phyloP scores from a whole-genome alignment of 2,888 invertebrate species.

The Ochlodes sylvanus region DNA sequence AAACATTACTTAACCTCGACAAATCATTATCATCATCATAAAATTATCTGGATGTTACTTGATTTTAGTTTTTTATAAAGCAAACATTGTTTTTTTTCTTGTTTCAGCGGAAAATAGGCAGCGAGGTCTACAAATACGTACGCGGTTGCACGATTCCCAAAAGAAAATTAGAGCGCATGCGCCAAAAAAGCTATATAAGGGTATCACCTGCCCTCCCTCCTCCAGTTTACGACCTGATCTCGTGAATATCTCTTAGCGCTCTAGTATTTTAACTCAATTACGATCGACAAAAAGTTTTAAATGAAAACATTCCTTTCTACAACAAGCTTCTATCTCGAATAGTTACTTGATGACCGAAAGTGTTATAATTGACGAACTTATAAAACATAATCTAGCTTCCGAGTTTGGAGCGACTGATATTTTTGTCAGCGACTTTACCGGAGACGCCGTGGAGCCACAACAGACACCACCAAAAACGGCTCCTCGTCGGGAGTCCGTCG shows the following conservation, averaged over 20 bases:
- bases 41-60: too few relatives aligned
- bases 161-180: slow-evolving; percentile 62
- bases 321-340: slow-evolving; percentile 43
- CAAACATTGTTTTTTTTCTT: neutral
- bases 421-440: slow-evolving; percentile 63
- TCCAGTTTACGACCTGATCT: slow-evolving; percentile 64
- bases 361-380: slow-evolving; percentile 59
- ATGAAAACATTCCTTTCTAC: slow-evolving; percentile 48
- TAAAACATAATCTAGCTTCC: slow-evolving; percentile 73
- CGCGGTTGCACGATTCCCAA: slow-evolving; percentile 52
- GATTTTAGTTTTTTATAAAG: neutral
- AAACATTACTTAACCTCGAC: too few relatives aligned
- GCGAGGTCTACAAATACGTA: slow-evolving; percentile 56
- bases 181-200: slow-evolving; percentile 62
- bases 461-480: slow-evolving; percentile 53
- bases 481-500: slow-evolving; percentile 62
- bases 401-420: slow-evolving; percentile 68
- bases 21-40: too few relatives aligned
- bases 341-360: slow-evolving; percentile 47
- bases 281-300: slow-evolving; percentile 65
- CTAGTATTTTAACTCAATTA: slow-evolving; percentile 46
- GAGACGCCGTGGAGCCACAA: slow-evolving; percentile 59
- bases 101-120: slow-evolving; percentile 11
- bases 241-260: slow-evolving; percentile 59
- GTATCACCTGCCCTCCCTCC: slow-evolving; percentile 49